Evolutionary conservation across 2,888 invertebrate genomes (phyloP).

Genomic region (Cataglyphis livida): DNA sequence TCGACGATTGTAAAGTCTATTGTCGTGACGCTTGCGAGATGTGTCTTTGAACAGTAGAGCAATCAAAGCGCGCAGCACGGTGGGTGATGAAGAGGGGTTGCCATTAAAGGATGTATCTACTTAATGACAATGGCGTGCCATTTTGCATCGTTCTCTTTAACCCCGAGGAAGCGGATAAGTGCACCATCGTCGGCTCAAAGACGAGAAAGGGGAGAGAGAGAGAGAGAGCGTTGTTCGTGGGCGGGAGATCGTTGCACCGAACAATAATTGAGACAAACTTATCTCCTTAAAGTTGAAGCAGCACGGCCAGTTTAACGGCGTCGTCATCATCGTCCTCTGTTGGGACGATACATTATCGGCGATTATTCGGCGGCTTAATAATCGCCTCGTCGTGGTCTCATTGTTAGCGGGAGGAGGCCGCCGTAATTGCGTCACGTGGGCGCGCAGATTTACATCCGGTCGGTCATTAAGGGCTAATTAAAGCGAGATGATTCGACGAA

Average conservation of each 20-base stretch:
- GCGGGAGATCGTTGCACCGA: constrained; percentile 72
- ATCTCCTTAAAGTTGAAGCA: constrained; percentile 64
- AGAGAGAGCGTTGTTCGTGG: constrained; percentile 56
- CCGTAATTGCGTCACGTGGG: constrained; percentile 45
- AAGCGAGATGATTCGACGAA: constrained; percentile 40
- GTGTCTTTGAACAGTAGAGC: constrained; percentile 58
- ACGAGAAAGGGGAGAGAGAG: constrained; percentile 25
- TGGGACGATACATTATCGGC: constrained; percentile 40
- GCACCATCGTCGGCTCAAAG: constrained; percentile 57
- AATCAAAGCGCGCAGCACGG: constrained; percentile 65
- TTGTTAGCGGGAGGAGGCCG: constrained; percentile 35
- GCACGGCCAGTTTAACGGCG: constrained; percentile 39
- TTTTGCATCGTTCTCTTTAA: constrained; percentile 71
- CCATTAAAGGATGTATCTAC: constrained; percentile 76
- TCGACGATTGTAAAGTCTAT: background rate
- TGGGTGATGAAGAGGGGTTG: constrained; percentile 64
- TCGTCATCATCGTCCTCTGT: constrained; percentile 12
- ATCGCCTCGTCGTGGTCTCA: constrained; percentile 15
- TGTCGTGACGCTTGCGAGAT: constrained; percentile 24
- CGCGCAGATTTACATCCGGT: constrained; percentile 43
- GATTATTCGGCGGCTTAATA: constrained; percentile 54
- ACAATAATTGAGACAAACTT: constrained; percentile 74
- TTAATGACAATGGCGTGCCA: constrained; percentile 75
- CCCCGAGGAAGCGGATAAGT: constrained; percentile 74
- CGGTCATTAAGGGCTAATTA: constrained; percentile 43